Base-by-base conservation (phyloP, 2,888 invertebrate genomes). In the Eudasyphora cyanicolor region DNA sequence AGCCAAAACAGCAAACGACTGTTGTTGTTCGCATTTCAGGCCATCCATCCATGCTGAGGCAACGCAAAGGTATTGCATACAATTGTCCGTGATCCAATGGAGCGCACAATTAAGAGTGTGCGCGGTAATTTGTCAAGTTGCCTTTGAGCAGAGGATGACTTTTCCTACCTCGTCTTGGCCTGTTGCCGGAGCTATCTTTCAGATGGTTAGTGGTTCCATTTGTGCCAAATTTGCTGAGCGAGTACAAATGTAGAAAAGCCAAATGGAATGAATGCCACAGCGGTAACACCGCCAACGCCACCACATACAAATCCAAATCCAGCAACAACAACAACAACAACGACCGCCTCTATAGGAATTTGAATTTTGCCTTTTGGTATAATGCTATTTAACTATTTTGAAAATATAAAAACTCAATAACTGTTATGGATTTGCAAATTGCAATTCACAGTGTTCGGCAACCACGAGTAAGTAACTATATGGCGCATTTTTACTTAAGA, bases 121-220 rank as follows among this genome's bases (percentile, higher is more conserved):
- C n/a, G 69, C 78, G 75, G 84, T 78, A 84, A 84, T 84, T 84
- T 84, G 84, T 84, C 84, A 84, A 78, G 51, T 81, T 78, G 80
- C 78, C 83, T 84, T 71, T 19, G 73, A 75, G 78, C 78, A 75
- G 54, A 80, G 75, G 75, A 78, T 76, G 78, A 71, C 70, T 75
- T 57, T 75, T 79, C 42, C 45, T 82, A 54, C 32, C 29, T 49
- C 24, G 42, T 67, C 21, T 60, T 21, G 29, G 42, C 27, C 1
- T 21, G 19, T 17, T 35, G 35, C 42, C 19, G 35, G 17, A 5
- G 17, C 38, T 67, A 38, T 5, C 19, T 32, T 45, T 45, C 45
- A n/a, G n/a, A n/a, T n/a, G 27, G 71, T 49, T 32, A 7, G 10
- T 45, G 17, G 45, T 42, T 45, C 54, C 49, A 49, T 24, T 1